Percentiles rank a stretch among this genome's conserved stretches.
These are phyloP conservation scores for Mesocentrotus franciscanus DNA, from an alignment of 53 echinoderm and acorn worm species.

Conservation along the genomic window DNA sequence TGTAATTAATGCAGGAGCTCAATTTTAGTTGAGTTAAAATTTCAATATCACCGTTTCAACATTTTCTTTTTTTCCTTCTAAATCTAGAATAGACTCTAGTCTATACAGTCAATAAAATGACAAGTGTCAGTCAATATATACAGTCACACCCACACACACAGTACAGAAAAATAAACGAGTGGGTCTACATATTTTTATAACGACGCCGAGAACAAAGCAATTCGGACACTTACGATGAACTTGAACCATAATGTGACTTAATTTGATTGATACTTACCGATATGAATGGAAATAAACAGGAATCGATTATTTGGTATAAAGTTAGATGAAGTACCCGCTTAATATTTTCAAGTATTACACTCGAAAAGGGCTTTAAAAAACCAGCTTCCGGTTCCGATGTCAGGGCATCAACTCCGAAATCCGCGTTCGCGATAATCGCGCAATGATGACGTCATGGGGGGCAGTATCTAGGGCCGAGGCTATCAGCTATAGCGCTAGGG, in stretches of 20 bases:
- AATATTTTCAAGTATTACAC: constrained; percentile 41
- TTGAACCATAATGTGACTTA: not conserved
- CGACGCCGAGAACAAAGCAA: constrained; percentile 25
- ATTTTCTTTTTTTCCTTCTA: too few relatives aligned
- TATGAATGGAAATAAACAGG: not conserved
- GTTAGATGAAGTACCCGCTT: constrained; percentile 20
- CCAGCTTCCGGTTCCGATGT: constrained; percentile 54
- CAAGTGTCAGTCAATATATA: too few relatives aligned
- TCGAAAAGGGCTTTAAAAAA: not conserved
- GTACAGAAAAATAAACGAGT: not conserved
- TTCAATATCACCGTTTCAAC: too few relatives aligned
- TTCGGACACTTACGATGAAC: not conserved
- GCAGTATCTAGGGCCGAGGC: too few relatives aligned
- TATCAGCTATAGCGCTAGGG: too few relatives aligned
- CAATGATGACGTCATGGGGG: too few relatives aligned
- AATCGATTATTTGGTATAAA: not conserved
- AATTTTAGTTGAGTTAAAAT: too few relatives aligned
- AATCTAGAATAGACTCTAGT: too few relatives aligned
- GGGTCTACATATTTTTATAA: not conserved
- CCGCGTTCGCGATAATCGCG: too few relatives aligned
- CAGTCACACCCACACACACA: too few relatives aligned
- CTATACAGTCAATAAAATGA: too few relatives aligned
- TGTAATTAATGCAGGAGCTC: too few relatives aligned
- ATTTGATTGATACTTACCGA: not conserved
- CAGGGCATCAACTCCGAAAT: not conserved